A percentile compares a stretch with the other conserved stretches of the same genome.
Evolutionary conservation across 2,113 vertebrate genomes (phyloP).

Genomic region (Aleadryas rufinucha): DNA sequence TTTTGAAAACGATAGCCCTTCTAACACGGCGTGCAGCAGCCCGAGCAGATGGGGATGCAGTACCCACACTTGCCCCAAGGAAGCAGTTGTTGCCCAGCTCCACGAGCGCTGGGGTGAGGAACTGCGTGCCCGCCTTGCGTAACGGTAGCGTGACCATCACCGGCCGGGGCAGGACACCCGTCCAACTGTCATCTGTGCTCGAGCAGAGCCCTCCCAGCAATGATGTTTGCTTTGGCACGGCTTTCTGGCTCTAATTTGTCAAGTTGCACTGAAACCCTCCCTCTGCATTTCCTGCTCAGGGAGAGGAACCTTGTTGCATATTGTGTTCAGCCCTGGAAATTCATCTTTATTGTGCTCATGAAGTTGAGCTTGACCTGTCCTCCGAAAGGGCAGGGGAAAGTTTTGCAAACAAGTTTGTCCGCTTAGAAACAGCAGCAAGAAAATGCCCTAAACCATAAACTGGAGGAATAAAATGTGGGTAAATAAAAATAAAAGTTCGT

Average conservation of each 20-base stretch:
- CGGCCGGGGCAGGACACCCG: neutral
- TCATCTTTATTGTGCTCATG: neutral
- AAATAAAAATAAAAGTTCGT: neutral
- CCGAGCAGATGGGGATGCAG: neutral
- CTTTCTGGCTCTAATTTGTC: constrained; percentile 58
- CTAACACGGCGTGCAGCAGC: neutral
- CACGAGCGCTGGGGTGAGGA: neutral
- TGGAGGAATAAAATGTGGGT: neutral
- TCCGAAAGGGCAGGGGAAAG: neutral
- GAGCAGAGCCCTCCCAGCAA: constrained; percentile 30
- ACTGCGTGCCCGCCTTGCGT: neutral
- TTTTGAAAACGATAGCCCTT: neutral
- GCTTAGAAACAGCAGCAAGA: neutral
- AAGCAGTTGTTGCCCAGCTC: neutral
- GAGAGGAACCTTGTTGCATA: constrained; percentile 31
- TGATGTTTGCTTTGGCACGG: constrained; percentile 64
- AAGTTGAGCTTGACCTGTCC: constrained; percentile 29
- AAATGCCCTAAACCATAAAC: neutral
- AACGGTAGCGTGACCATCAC: neutral
- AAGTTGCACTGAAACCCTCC: constrained; percentile 59
- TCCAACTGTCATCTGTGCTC: neutral
- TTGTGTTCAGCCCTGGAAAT: constrained; percentile 48
- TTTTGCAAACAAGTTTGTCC: constrained; percentile 2
- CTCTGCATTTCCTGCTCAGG: constrained; percentile 68
- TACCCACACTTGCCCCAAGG: neutral